Percentiles rank a stretch among this genome's conserved stretches.
Evolutionary conservation across 1,140 invertebrate species (phyloP).

Genomic region (Goniozus legneri): DNA sequence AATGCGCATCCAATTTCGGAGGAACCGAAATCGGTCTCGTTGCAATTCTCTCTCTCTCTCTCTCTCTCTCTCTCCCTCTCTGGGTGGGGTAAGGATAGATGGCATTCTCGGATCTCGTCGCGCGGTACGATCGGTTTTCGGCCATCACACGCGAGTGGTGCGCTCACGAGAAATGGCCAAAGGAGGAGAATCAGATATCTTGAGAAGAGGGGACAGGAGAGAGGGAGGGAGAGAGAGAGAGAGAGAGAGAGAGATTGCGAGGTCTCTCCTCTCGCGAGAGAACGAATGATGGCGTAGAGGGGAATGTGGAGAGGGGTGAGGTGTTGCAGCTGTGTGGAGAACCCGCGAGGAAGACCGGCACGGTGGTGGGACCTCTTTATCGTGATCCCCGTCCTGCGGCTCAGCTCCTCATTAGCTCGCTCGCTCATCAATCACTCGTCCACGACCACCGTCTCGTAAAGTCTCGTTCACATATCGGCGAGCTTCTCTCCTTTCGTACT

Average conservation of each 20-base stretch:
- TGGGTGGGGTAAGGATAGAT: slow-evolving; percentile 1
- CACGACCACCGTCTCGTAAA: slow-evolving; percentile 42
- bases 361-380: slow-evolving; percentile 49
- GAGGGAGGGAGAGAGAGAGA: not conserved
- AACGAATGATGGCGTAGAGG: not conserved
- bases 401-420: slow-evolving; percentile 53
- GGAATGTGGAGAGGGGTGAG: slow-evolving; percentile 3
- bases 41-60: not conserved
- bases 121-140: too few relatives aligned
- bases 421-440: slow-evolving; percentile 54
- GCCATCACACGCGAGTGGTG: too few relatives aligned
- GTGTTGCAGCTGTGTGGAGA: slow-evolving; percentile 33
- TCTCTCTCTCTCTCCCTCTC: not conserved
- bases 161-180: too few relatives aligned
- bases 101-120: too few relatives aligned
- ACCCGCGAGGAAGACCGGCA: slow-evolving; percentile 25
- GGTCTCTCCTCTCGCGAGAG: not conserved
- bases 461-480: slow-evolving; percentile 28
- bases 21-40: too few relatives aligned
- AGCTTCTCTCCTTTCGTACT: slow-evolving; percentile 22
- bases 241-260: not conserved
- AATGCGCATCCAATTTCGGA: too few relatives aligned
- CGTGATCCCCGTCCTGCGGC: slow-evolving; percentile 50
- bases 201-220: not conserved
- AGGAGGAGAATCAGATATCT: slow-evolving; percentile 8